Evolutionary conservation across 30 jellyfish, hydroid and myxozoan species (phyloP), one percentile per base, ranked within the genome.

Genomic region (Sanderia malayensis): DNA sequence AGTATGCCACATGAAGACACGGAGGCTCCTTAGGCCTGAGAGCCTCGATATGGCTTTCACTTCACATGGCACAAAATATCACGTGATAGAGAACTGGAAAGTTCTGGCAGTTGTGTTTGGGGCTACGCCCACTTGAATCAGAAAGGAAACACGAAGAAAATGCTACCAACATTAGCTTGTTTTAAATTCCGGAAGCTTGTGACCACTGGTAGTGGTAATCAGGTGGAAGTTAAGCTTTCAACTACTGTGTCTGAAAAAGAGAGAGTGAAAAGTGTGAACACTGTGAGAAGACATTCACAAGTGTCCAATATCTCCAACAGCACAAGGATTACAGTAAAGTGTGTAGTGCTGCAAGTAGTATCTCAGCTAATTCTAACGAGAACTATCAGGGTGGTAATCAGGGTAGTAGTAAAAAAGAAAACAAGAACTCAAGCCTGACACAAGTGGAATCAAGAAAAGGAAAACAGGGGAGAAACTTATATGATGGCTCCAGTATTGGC

Each of bases 91-190:
- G n/a, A n/a, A n/a, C n/a, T n/a, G n/a, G n/a, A n/a, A n/a, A n/a
- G n/a, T n/a, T n/a, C n/a, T n/a, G n/a, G n/a, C n/a, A n/a, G n/a
- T n/a, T n/a, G n/a, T n/a, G n/a, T n/a, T n/a, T n/a, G n/a, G 52
- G 52, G 52, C 52, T 13, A 37, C 52, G 6, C 13, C 52, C 52
- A 37, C 52, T 37, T 4, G 52, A 37, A 37, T 37, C 52, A 37
- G 52, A 37, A 37, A 37, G 13, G 52, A 37, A 37, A 37, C 52
- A 37, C 13, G 26, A 61, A 61, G 31, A 61, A 61, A 61, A 29
- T n/a, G 49, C 74, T 20, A 27, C 31, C 74, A 61, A 37, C 13
- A 13, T 37, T 13, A 37, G 52, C 52, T 37, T 4, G 13, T 37
- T 37, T 37, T 37, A 37, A 37, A 37, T 37, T 37, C 52, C 52